Evolutionary conservation across 1,140 invertebrate species (phyloP), one percentile per base, ranked within the genome.

Genomic region (Drosophila mauritiana): DNA sequence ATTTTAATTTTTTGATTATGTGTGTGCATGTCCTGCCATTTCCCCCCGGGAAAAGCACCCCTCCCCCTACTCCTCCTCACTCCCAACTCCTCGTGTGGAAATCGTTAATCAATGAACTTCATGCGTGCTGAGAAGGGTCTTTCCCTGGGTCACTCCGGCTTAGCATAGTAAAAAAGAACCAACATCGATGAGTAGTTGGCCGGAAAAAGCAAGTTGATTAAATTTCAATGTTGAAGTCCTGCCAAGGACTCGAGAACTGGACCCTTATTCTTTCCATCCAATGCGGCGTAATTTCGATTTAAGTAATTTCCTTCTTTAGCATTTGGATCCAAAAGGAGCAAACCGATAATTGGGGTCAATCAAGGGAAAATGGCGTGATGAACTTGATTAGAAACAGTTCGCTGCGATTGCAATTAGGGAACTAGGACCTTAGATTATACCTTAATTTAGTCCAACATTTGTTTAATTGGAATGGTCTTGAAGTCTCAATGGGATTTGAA

Each of bases 1-100:
- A 91, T 91, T 91, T 91, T 91, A 91, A 91, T 91, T 91, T 91
- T 91, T 91, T 91, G 89, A 91, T 91, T 91, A 85, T 91, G 75
- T 76, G 67, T 68, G 62, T 78, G 61, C 45, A 49, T 76, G 72
- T 43, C 62, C 72, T 49, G 79, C 73, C 27, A 31, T 57, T 64
- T 72, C 48, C 7, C 70, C 81, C 56, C 36, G 57, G 70, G 62
- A 63, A 81, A 70, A 25, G 6, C 34, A 0, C 11, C 12, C 1
- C 36, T 13, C 2, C 27, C 7, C 27, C 27, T 7, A 0, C 27
- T 8, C 27, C 27, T 31, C 8, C 25, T 27, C 25, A 6, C 6
- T 27, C 62, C 67, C 63, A 64, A 64, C 48, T 64, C 45, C 70
- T 64, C 65, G 70, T 78, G 81, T 70, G 81, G 65, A 68, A 91